Percentiles rank a stretch among this genome's conserved stretches.
Conservation (phyloP, 2,888 invertebrate species). For the Dynastes maya region DNA sequence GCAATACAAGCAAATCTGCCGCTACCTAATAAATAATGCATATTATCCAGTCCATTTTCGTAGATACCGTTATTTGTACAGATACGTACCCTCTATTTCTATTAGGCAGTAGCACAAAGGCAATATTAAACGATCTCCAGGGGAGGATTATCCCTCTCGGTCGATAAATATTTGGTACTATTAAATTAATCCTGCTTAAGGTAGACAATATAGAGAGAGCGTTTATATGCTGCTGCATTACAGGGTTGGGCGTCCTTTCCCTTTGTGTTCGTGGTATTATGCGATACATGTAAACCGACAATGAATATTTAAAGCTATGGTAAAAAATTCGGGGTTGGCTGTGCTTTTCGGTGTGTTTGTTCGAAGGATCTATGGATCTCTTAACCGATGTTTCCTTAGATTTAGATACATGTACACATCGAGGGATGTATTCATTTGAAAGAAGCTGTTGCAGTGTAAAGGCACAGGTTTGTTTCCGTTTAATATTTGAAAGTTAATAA, state of each 20-base stretch:
- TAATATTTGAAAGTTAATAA: too few species aligned
- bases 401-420: too few species aligned
- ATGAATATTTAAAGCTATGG: background rate
- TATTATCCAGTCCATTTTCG: background rate
- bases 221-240: constrained; percentile 31
- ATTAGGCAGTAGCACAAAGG: constrained; percentile 27
- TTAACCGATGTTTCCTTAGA: too few species aligned
- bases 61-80: constrained; percentile 33
- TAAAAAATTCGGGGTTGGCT: background rate
- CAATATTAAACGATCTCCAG: constrained; percentile 47
- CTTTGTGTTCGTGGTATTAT: constrained; percentile 6
- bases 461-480: too few species aligned
- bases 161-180: constrained; percentile 59
- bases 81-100: constrained; percentile 3
- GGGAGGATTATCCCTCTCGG: constrained; percentile 53
- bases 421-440: too few species aligned
- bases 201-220: constrained; percentile 30
- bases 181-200: constrained; percentile 57
- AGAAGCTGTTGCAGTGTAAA: too few species aligned
- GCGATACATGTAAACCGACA: constrained; percentile 7
- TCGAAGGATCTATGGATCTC: background rate
- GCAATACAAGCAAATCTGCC: constrained; percentile 19
- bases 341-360: constrained; percentile 5
- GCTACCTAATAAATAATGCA: constrained; percentile 38
- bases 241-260: constrained; percentile 12